These are phyloP conservation scores for Eurystomus gularis DNA, from an alignment of 2,113 vertebrate genomes.

Conservation along the genomic window DNA sequence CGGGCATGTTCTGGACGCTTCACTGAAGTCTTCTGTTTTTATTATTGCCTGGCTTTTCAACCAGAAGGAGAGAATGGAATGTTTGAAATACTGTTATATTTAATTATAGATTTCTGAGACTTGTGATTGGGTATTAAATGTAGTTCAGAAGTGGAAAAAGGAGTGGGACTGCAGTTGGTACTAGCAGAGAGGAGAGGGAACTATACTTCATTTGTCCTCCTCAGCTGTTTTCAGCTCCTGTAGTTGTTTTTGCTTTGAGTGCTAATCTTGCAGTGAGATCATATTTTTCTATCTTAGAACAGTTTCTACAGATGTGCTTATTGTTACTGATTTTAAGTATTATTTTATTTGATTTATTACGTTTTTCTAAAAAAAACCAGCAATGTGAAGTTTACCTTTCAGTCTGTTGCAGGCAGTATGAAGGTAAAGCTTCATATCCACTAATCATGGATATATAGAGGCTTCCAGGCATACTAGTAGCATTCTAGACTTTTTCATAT, in stretches of 20 bases:
- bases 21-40: neutral
- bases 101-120: neutral
- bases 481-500: neutral
- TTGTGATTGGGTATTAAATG: neutral
- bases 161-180: neutral
- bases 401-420: neutral
- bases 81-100: neutral
- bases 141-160: neutral
- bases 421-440: neutral
- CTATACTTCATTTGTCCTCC: neutral
- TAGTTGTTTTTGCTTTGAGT: neutral
- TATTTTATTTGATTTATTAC: neutral
- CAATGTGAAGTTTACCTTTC: neutral
- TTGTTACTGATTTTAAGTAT: neutral
- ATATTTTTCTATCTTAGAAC: neutral
- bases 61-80: neutral
- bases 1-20: neutral
- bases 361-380: neutral
- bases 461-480: neutral
- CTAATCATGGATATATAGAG: rapidly evolving
- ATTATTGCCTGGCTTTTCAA: neutral
- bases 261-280: neutral
- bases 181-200: neutral
- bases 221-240: neutral
- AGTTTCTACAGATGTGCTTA: neutral